Percentiles rank a stretch among this genome's conserved stretches.
Conservation (phyloP, 1,140 invertebrate species). For the Nephila pilipes region DNA sequence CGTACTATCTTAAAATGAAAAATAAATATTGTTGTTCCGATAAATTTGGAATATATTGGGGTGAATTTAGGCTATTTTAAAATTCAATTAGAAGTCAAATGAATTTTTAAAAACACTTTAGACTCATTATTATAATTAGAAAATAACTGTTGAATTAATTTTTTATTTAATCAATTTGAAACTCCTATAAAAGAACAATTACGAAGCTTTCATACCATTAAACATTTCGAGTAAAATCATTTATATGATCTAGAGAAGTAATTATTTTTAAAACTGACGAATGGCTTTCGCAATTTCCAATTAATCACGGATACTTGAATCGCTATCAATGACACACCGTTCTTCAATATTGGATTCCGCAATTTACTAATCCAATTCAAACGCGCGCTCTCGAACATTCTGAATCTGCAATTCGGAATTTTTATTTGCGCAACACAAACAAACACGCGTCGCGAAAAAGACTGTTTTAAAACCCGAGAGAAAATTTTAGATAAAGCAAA, state of each 20-base stretch:
- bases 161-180: too few species aligned
- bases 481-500: conserved; percentile 17
- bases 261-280: not conserved
- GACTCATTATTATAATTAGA: too few species aligned
- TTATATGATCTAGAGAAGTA: not conserved
- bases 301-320: not conserved
- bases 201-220: too few species aligned
- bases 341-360: not conserved
- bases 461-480: not conserved
- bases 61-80: too few species aligned
- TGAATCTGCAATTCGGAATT: not conserved
- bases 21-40: too few species aligned
- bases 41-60: too few species aligned
- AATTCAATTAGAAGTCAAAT: too few species aligned
- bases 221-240: too few species aligned
- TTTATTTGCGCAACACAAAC: not conserved
- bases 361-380: not conserved
- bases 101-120: too few species aligned
- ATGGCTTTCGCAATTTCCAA: not conserved
- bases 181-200: too few species aligned
- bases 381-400: not conserved
- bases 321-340: not conserved
- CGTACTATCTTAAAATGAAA: too few species aligned
- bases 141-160: too few species aligned
- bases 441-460: not conserved